These are phyloP conservation scores for Trachemys scripta DNA, from an alignment of 2,113 vertebrate species.

Conservation along the genomic window DNA sequence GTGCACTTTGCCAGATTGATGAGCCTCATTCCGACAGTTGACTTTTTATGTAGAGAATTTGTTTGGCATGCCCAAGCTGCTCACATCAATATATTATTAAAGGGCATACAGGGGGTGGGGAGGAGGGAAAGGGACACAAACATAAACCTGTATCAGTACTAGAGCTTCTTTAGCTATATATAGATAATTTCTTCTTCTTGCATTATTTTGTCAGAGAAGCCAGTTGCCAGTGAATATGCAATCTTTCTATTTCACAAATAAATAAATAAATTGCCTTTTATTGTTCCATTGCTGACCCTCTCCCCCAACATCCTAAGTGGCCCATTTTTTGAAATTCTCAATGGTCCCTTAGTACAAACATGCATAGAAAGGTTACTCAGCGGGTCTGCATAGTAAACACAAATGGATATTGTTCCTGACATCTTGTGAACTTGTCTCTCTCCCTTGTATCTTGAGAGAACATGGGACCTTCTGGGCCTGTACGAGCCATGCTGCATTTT, in stretches of 20 bases:
- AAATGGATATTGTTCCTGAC: conserved; percentile 90
- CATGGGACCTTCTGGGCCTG: conserved; percentile 85
- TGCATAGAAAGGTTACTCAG: conserved; percentile 77
- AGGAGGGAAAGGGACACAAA: conserved; percentile 6
- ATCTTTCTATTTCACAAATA: background rate
- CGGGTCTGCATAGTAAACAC: conserved; percentile 83
- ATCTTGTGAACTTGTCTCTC: conserved; percentile 88
- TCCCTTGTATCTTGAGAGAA: conserved; percentile 86
- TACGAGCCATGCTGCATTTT: conserved; percentile 88
- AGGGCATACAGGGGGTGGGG: conserved; percentile 58
- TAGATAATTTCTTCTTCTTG: background rate
- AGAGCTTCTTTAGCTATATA: background rate
- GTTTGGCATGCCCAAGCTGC: conserved; percentile 85
- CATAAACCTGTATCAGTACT: background rate
- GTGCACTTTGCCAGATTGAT: conserved; percentile 81
- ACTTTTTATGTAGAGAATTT: conserved; percentile 87
- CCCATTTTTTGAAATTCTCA: conserved; percentile 70
- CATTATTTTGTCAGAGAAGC: background rate
- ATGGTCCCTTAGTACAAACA: conserved; percentile 77
- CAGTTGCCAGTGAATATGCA: background rate
- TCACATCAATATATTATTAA: conserved; percentile 83
- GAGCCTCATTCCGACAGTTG: conserved; percentile 87
- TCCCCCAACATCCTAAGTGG: background rate
- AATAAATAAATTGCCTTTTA: background rate
- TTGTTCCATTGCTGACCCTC: background rate